Conservation (phyloP, 2,888 invertebrate genomes). For the Myopa tessellatipennis region DNA sequence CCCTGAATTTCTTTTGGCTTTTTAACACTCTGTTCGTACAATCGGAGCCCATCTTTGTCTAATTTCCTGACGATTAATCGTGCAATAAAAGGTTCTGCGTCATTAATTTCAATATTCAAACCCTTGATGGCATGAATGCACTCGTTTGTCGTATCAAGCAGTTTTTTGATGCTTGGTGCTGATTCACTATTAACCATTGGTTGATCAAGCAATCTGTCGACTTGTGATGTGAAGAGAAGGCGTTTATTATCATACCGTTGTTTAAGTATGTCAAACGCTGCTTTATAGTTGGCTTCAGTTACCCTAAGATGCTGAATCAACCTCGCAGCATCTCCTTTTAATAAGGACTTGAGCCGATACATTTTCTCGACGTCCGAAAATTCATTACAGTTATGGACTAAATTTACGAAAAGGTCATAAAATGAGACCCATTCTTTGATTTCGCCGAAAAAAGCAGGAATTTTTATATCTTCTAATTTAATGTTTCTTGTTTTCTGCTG, state of each 20-base stretch:
- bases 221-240: neutral
- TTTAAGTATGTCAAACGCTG: neutral
- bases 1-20: constrained; percentile 3
- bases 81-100: neutral
- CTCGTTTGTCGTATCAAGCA: neutral
- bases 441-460: constrained; percentile 15
- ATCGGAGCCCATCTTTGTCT: neutral
- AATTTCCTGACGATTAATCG: neutral
- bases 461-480: constrained; percentile 12
- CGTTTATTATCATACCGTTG: neutral
- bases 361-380: neutral
- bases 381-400: neutral
- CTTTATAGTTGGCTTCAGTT: neutral
- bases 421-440: constrained; percentile 11
- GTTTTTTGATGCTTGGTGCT: neutral
- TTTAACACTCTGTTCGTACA: constrained; percentile 7
- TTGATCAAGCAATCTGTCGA: constrained; percentile 4
- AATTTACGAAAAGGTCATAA: constrained; percentile 2
- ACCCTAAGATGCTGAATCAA: neutral
- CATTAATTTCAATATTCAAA: neutral
- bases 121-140: constrained; percentile 4
- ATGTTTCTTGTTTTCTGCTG: neutral
- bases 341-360: neutral
- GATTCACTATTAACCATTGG: constrained; percentile 13
- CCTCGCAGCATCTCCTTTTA: constrained; percentile 6